Evolutionary conservation across 2,888 invertebrate species (phyloP).

Genomic region (Thysanoteuthis rhombus): DNA sequence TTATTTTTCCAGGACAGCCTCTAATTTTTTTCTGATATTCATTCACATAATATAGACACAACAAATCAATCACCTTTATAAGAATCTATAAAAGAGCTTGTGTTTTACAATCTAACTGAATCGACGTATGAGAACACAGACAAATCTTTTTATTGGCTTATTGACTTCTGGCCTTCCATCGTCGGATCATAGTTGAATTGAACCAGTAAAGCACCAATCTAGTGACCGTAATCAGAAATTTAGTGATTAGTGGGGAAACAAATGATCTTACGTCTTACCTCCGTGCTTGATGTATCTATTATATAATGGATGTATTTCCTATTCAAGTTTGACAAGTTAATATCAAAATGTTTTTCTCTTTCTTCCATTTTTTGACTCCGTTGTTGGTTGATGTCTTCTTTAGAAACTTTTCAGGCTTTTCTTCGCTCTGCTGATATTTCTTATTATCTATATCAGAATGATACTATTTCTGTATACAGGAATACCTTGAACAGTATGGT

Average conservation of each 20-base stretch:
- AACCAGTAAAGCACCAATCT: background rate
- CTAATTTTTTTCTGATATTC: too few species aligned
- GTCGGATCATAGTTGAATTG: background rate
- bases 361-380: background rate
- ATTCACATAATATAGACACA: too few species aligned
- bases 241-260: background rate
- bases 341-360: background rate
- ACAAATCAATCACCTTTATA: background rate
- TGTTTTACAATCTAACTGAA: background rate
- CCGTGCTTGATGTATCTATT: background rate
- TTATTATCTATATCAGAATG: too few species aligned
- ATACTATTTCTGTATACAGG: too few species aligned
- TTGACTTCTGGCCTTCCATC: background rate
- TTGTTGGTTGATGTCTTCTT: too few species aligned
- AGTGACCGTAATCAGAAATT: background rate
- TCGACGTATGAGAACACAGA: background rate
- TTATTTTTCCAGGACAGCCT: too few species aligned
- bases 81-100: background rate
- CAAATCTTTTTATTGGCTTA: background rate
- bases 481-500: too few species aligned
- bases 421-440: too few species aligned
- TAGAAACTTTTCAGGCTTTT: too few species aligned
- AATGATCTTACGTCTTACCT: background rate
- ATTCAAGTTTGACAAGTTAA: background rate
- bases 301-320: background rate